Percentiles rank a stretch among this genome's conserved stretches.
phyloP scores from a whole-genome alignment of 1,140 invertebrate species.

The Druon quercuslanigerum region DNA sequence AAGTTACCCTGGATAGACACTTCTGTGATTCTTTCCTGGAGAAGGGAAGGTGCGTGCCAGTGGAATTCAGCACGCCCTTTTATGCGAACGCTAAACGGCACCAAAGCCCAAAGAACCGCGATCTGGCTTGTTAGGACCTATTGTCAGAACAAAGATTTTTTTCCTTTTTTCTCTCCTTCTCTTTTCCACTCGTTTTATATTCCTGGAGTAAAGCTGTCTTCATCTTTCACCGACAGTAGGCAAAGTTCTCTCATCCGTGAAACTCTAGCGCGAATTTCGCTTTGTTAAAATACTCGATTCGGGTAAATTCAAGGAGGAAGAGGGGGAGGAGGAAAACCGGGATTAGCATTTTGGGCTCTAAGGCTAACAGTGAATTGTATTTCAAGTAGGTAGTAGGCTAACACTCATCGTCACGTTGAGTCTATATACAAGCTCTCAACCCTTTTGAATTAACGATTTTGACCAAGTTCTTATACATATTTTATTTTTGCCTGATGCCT shows the following conservation, averaged over 20 bases:
- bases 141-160: conserved; percentile 61
- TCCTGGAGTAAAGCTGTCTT: conserved; percentile 22
- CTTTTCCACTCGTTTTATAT: conserved; percentile 29
- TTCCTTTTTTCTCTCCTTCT: conserved; percentile 46
- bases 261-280: conserved; percentile 46
- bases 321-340: conserved; percentile 38
- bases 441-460: neutral
- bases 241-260: conserved; percentile 39
- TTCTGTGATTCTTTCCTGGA: conserved; percentile 42
- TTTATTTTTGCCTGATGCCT: no score
- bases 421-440: neutral
- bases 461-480: neutral
- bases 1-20: conserved; percentile 43
- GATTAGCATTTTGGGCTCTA: conserved; percentile 62
- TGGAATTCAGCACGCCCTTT: conserved; percentile 52
- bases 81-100: conserved; percentile 69
- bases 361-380: conserved; percentile 52
- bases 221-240: conserved; percentile 40
- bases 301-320: conserved; percentile 16
- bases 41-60: conserved; percentile 44
- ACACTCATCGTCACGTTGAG: conserved; percentile 39
- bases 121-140: conserved; percentile 69
- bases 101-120: conserved; percentile 54
- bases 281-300: conserved; percentile 51
- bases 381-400: conserved; percentile 49